Evolutionary conservation across 2,113 vertebrate genomes (phyloP).

Genomic region (Oryzias celebensis): DNA sequence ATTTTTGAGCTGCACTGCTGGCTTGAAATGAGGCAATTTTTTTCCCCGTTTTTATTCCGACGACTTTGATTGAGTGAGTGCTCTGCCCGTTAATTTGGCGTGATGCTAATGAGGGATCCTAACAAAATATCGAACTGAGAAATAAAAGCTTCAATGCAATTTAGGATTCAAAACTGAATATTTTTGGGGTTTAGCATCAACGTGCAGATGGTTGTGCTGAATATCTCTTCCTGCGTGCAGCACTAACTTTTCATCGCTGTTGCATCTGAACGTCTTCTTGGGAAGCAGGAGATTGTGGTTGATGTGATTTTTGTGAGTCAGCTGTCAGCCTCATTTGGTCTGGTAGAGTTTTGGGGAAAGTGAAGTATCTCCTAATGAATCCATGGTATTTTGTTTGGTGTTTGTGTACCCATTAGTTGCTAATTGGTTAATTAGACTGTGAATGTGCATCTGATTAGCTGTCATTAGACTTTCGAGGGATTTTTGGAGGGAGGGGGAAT

Average conservation of each 20-base stretch:
- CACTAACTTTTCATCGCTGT: constrained; percentile 3
- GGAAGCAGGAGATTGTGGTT: neutral
- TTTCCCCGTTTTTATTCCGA: constrained; percentile 16
- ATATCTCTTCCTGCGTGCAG: neutral
- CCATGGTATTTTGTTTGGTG: constrained; percentile 26
- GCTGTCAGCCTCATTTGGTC: constrained; percentile 31
- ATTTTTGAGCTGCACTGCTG: constrained; percentile 18
- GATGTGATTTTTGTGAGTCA: constrained; percentile 8
- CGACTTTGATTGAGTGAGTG: constrained; percentile 13
- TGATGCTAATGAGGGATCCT: constrained; percentile 29
- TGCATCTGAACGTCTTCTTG: constrained; percentile 3
- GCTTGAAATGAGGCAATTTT: constrained; percentile 6
- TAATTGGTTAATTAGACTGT: constrained; percentile 68
- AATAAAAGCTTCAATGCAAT: constrained; percentile 5
- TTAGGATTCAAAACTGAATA: constrained; percentile 5
- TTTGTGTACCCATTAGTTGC: constrained; percentile 57
- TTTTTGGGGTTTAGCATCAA: neutral
- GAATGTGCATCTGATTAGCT: constrained; percentile 67
- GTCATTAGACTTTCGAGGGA: constrained; percentile 61
- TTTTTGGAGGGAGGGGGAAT: constrained; percentile 17
- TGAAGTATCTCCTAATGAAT: constrained; percentile 42
- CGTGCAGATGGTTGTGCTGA: neutral
- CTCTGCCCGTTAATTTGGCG: constrained; percentile 26
- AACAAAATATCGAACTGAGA: constrained; percentile 13
- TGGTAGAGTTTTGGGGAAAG: constrained; percentile 34